These are phyloP conservation scores for Ptilorrhoa leucosticta DNA, from an alignment of 2,113 vertebrate genomes.

Conservation along the genomic window DNA sequence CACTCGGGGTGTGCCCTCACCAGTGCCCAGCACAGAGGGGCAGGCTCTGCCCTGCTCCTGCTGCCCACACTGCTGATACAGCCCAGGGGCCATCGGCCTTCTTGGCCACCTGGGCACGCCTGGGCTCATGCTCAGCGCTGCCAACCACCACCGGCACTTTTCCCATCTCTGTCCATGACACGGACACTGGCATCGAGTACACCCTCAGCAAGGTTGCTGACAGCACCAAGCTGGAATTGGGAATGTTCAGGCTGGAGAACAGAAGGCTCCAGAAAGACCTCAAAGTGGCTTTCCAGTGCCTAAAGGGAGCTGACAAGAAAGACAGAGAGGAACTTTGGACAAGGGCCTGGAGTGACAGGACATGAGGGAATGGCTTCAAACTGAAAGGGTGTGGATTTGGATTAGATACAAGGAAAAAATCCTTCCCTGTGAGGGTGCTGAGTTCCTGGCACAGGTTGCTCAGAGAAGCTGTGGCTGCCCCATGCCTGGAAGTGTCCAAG, in stretches of 20 bases:
- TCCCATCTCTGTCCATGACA: rapidly evolving
- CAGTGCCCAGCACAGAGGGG: neutral
- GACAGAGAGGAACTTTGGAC: neutral
- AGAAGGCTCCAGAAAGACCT: neutral
- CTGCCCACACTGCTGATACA: neutral
- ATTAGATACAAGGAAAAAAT: neutral
- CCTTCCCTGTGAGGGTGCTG: neutral
- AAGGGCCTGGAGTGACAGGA: neutral
- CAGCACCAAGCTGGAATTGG: neutral
- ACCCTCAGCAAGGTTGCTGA: neutral
- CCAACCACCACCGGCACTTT: rapidly evolving
- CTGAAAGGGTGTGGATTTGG: neutral
- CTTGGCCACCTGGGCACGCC: neutral
- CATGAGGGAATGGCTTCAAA: neutral
- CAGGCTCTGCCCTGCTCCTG: neutral
- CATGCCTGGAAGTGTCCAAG: neutral
- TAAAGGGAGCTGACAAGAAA: neutral
- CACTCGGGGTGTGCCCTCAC: neutral
- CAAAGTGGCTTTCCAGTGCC: neutral
- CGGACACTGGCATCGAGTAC: neutral
- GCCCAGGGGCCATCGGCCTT: neutral
- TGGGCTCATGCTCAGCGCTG: neutral
- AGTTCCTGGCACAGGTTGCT: neutral
- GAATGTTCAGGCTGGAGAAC: neutral
- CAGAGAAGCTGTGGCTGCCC: neutral